Evolutionary conservation across 2,888 invertebrate species (phyloP), one percentile per base, ranked within the genome.

Genomic region (Athrips mouffetella): DNA sequence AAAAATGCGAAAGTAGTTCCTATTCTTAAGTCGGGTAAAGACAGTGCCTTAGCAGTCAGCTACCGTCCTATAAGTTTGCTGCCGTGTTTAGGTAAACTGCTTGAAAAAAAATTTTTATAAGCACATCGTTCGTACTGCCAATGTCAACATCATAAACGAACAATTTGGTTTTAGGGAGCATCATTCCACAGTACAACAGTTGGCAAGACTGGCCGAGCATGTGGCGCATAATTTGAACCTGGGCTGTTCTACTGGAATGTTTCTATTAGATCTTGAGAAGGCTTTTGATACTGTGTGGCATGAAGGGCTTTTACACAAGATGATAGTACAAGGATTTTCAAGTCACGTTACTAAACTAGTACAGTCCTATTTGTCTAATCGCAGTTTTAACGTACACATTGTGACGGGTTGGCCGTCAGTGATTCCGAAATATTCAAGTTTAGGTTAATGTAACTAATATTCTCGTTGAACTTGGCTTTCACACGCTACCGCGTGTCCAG

Each of bases 21-120:
- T n/a, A 1, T 52, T 1, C 47, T 45, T 20, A 49, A 52, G 30
- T 35, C 45, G 7, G 47, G 52, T 3, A 52, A 52, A 39, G 50
- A 53, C 21, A 20, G 21, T n/a, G 15, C 23, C 0, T 11, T 46
- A 6, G 40, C 53, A 6, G 13, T 16, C 6, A 46, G 27, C 41
- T 53, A 50, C 11, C 20, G 39, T n/a, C 39, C 39, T 1, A 39
- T 39, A 1, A 39, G 39, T 16, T 21, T 39, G 10, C 20, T 39
- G 2, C 39, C 39, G 2, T n/a, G 18, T 1, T 11, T 39, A 7
- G 39, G 5, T 4, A 39, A 39, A 21, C 20, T 39, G 8, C 20
- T 39, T n/a, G 39, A 39, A 21, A 4, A 4, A 2, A 16, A 21
- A n/a, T n/a, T 21, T 39, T 8, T 4, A 8, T 10, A n/a, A 13